A percentile compares a stretch with the other conserved stretches of the same genome.
Evolutionary conservation across 2,888 invertebrate species (phyloP).

Genomic region (Eristalis arbustorum): DNA sequence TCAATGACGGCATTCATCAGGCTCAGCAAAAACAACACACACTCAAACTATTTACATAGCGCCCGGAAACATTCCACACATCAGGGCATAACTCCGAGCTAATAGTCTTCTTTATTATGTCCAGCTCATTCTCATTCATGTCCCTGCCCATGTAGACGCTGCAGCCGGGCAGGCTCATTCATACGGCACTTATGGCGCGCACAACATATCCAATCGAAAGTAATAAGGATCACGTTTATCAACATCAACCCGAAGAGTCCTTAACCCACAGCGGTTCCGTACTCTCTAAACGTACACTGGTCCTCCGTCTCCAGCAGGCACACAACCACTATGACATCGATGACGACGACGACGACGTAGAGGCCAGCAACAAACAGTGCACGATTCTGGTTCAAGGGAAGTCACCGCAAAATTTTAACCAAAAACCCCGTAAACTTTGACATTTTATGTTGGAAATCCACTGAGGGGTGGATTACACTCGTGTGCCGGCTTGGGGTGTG

Average conservation of each 20-base stretch:
- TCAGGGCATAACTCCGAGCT: conserved; percentile 25
- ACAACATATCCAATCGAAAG: conserved; percentile 42
- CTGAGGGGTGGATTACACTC: conserved; percentile 39
- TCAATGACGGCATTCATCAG: conserved; percentile 2
- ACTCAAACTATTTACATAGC: background rate
- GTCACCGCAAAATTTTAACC: conserved; percentile 65
- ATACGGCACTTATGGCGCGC: conserved; percentile 31
- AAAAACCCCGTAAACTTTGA: conserved; percentile 65
- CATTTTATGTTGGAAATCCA: conserved; percentile 63
- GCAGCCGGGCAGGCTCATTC: conserved; percentile 39
- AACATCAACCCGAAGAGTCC: conserved; percentile 50
- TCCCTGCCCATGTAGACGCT: conserved; percentile 22
- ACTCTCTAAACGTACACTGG: background rate
- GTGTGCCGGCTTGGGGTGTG: conserved; percentile 12
- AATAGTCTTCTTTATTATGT: conserved; percentile 32
- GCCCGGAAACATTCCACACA: conserved; percentile 19
- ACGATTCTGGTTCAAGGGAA: conserved; percentile 44
- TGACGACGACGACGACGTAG: background rate
- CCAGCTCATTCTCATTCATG: conserved; percentile 43
- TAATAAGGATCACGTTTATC: conserved; percentile 63
- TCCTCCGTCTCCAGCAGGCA: background rate
- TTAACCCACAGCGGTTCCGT: conserved; percentile 29
- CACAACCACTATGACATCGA: background rate
- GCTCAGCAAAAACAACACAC: background rate
- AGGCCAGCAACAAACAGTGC: conserved; percentile 11